A percentile compares a stretch with the other conserved stretches of the same genome.
phyloP scores from a whole-genome alignment of 2,113 vertebrate genomes.

The Clupea harengus region DNA sequence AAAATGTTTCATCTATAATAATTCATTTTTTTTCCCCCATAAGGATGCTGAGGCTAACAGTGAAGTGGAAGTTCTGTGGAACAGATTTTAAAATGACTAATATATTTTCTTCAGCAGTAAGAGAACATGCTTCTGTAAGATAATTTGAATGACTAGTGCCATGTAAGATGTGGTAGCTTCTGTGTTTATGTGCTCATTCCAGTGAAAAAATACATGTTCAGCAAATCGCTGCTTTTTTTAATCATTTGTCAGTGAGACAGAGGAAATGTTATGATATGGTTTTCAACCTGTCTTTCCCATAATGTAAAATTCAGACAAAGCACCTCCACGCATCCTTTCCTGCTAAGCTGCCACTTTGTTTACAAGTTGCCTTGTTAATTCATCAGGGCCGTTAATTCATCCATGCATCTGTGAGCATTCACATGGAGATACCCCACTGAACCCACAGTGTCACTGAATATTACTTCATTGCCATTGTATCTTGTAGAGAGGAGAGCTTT shows the following conservation, averaged over 20 bases:
- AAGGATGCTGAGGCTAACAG: no score
- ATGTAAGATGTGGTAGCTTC: constrained; percentile 29
- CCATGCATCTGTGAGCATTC: not conserved
- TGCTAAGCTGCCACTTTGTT: not conserved
- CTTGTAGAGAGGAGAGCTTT: no score
- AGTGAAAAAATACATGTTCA: constrained; percentile 24
- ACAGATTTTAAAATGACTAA: no score
- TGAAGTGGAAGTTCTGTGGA: no score
- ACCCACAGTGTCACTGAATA: not conserved
- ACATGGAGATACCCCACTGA: not conserved
- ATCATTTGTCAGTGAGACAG: not conserved
- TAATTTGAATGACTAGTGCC: no score
- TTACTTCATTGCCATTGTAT: not conserved
- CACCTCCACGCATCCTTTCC: not conserved
- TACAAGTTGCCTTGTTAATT: not conserved
- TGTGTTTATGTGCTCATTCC: constrained; percentile 34
- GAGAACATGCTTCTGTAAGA: no score
- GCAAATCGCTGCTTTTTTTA: constrained; percentile 30
- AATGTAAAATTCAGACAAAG: no score
- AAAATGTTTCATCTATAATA: no score
- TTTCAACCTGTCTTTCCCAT: no score
- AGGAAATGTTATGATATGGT: no score
- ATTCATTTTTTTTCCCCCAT: no score
- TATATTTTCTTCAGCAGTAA: no score
- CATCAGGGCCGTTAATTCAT: not conserved